Conservation (phyloP, 37 sponge, comb jelly and placozoan genomes). For the Agelas oroides region DNA sequence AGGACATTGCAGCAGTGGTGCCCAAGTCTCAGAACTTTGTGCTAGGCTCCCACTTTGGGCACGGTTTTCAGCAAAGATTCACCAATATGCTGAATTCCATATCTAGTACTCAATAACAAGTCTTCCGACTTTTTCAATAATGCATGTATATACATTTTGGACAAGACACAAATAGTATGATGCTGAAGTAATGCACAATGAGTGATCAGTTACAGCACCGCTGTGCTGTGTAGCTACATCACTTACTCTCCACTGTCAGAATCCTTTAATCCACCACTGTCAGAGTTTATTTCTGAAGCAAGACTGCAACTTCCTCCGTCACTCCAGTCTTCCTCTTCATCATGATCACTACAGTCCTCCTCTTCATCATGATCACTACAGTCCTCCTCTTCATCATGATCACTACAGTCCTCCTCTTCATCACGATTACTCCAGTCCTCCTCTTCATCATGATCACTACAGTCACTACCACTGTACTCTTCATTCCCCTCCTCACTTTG, state of each 20-base stretch:
- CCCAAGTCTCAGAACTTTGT: neutral
- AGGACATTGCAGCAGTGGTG: neutral
- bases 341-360: neutral
- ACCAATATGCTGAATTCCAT: neutral
- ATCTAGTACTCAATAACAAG: neutral
- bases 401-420: neutral
- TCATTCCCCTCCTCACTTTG: neutral
- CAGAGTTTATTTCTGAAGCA: neutral
- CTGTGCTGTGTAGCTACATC: too few relatives aligned
- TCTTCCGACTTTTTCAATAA: neutral
- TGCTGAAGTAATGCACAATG: too few relatives aligned
- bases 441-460: neutral
- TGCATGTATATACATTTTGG: neutral
- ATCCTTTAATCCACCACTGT: too few relatives aligned
- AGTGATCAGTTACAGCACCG: too few relatives aligned
- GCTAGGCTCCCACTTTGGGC: constrained; percentile 9
- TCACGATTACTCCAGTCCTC: neutral
- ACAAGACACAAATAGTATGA: too few relatives aligned
- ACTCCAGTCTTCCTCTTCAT: neutral
- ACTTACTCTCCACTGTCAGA: too few relatives aligned
- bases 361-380: neutral
- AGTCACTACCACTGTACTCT: neutral
- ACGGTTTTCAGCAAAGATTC: constrained; percentile 18
- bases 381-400: too few relatives aligned
- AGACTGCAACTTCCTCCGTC: neutral